These are phyloP conservation scores for Mythimna ferrago DNA, from an alignment of 2,888 invertebrate genomes.

Conservation along the genomic window DNA sequence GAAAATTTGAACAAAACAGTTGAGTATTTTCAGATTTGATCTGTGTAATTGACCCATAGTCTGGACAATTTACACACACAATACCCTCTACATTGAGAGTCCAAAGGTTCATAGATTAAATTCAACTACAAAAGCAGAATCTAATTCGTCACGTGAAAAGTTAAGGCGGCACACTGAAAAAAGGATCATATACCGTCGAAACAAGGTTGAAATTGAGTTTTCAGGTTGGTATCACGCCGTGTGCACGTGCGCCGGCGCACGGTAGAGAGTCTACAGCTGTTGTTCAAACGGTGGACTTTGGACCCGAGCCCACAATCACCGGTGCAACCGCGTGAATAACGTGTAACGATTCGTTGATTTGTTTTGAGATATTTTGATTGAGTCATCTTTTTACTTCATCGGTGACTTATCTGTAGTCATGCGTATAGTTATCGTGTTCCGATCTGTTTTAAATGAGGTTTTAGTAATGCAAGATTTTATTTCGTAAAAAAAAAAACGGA, in stretches of 20 bases:
- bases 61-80: slow-evolving; percentile 51
- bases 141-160: slow-evolving; percentile 59
- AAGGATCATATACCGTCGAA: neutral
- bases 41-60: slow-evolving; percentile 55
- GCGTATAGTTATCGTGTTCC: slow-evolving; percentile 21
- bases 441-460: slow-evolving; percentile 18
- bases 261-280: slow-evolving; percentile 85
- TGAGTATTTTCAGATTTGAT: slow-evolving; percentile 44
- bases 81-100: slow-evolving; percentile 57
- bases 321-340: slow-evolving; percentile 79
- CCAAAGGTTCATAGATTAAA: slow-evolving; percentile 63
- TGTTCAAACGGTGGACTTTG: slow-evolving; percentile 84
- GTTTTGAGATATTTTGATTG: slow-evolving; percentile 69
- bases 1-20: slow-evolving; percentile 7
- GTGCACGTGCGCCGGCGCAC: slow-evolving; percentile 79
- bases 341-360: slow-evolving; percentile 70
- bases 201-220: slow-evolving; percentile 61
- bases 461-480: slow-evolving; percentile 17
- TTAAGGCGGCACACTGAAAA: slow-evolving; percentile 26
- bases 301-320: slow-evolving; percentile 85
- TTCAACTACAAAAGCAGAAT: slow-evolving; percentile 55
- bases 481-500: slow-evolving; percentile 33
- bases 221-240: slow-evolving; percentile 76
- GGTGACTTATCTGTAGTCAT: slow-evolving; percentile 28
- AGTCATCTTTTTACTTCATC: slow-evolving; percentile 58